Evolutionary conservation across 2,888 invertebrate genomes (phyloP), one percentile per base, ranked within the genome.

Genomic region (Aradus depressus): DNA sequence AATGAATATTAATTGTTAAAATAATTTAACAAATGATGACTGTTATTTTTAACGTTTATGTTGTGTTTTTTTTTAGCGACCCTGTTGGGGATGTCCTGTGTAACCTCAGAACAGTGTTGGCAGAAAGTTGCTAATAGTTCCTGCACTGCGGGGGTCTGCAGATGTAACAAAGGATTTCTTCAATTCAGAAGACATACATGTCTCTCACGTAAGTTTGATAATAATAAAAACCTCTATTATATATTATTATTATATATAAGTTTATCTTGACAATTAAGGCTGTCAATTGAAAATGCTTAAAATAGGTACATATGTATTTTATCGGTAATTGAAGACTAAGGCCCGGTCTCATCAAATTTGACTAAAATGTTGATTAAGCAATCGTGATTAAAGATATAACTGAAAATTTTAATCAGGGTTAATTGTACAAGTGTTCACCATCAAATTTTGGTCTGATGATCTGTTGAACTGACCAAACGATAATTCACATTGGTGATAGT

Each of bases 111-210:
- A 63, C 91, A 91, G 66, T 91, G 91, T 65, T 81, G 84, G 21
- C 72, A 88, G 70, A 88, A 88, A 68, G 90, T 91, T 49, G 84
- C 87, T 16, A 85, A 88, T 71, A 89, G 89, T 67, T 81, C 81
- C 58, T 91, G 91, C 62, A 70, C 84, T 61, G 84, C 85, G 52
- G 85, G 86, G 31, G 79, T 81, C 42, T 91, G 91, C 65, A 79
- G 83, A 37, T 91, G 91, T 68, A 79, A 81, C 52, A 81, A 83
- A 62, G 87, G 87, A 59, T 87, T 81, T 70, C 73, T 90, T 57
- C 87, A 88, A 67, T 89, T 87, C 72, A 77, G 89, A 64, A 82
- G 85, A 65, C 90, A 91, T 68, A 90, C 89, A 35, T 91, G 91
- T 66, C 76, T 91, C 50, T 81, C 84, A 66, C 88, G 91, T 91